Evolutionary conservation across 2,888 invertebrate species (phyloP), one percentile per base, ranked within the genome.

Genomic region (Flexamia atlantica): DNA sequence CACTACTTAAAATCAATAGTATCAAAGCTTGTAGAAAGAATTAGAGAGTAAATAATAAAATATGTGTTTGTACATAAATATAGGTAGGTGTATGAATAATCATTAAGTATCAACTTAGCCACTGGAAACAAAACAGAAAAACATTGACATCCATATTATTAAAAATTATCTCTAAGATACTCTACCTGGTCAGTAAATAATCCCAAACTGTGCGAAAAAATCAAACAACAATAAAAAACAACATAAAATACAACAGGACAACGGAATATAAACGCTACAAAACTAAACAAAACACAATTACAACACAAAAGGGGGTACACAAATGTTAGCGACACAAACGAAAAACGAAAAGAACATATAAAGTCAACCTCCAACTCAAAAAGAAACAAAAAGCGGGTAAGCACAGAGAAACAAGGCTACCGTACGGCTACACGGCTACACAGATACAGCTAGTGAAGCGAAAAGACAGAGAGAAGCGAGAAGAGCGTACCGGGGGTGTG

Each of bases 401-500:
- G 68, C 57, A 72, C 40, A 83, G 20, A 68, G 50, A 72, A 1
- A 84, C 3, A 82, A 28, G 74, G 74, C 46, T 53, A 82, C 30
- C 20, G 74, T 72, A 70, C 30, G 14, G 40, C 36, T 23, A 23
- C n/a, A n/a, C n/a, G n/a, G n/a, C n/a, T n/a, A n/a, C n/a, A n/a
- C n/a, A n/a, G n/a, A 81, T 72, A 70, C 30, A 28, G 40, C 36
- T 23, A 23, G 36, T 28, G 23, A 42, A 86, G 40, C 40, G 40
- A 76, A 30, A 84, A 30, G 82, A 72, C 25, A 50, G 14, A 80
- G 42, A 68, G 74, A 83, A 42, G n/a, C 20, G 20, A 82, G 40
- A 84, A 64, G 86, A 87, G 87, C 88, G 87, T 89, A 89, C 89
- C 89, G 85, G 89, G 88, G 87, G 88, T 87, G 85, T 88, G 89